These are phyloP conservation scores for Motacilla tschutschensis DNA, from an alignment of 2,113 vertebrate genomes.

Conservation along the genomic window DNA sequence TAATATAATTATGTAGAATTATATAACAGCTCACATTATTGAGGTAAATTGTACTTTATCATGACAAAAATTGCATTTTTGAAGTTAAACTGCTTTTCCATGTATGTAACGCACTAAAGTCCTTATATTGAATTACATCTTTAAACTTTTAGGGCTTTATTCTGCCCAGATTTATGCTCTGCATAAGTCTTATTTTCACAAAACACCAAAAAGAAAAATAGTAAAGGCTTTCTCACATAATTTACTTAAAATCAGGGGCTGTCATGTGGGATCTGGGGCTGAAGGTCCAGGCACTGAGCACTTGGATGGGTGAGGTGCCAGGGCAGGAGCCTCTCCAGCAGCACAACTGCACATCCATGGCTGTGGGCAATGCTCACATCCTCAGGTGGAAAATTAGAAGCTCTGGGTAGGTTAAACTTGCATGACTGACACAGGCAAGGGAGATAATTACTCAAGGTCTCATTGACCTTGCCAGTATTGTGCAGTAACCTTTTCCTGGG, in stretches of 20 bases:
- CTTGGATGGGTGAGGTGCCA: rapidly evolving
- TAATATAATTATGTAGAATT: slow-evolving; percentile 82
- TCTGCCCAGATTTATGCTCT: slow-evolving; percentile 11
- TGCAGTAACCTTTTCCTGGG: slow-evolving; percentile 27
- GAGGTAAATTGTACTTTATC: slow-evolving; percentile 77
- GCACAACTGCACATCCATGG: not conserved
- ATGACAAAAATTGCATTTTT: slow-evolving; percentile 69
- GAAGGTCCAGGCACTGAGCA: not conserved
- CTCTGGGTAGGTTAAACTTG: slow-evolving; percentile 24
- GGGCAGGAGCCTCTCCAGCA: not conserved
- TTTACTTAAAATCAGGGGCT: slow-evolving; percentile 31
- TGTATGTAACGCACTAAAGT: slow-evolving; percentile 41
- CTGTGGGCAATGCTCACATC: not conserved
- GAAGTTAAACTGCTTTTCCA: slow-evolving; percentile 64
- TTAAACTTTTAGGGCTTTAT: slow-evolving; percentile 44
- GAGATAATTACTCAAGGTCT: slow-evolving; percentile 58
- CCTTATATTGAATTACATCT: slow-evolving; percentile 50
- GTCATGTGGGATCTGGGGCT: not conserved
- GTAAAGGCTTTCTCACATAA: not conserved
- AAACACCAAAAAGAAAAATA: not conserved
- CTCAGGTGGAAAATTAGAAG: slow-evolving; percentile 37
- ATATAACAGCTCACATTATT: slow-evolving; percentile 73
- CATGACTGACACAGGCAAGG: slow-evolving; percentile 36
- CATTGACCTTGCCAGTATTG: slow-evolving; percentile 48
- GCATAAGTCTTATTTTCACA: not conserved